phyloP scores from a whole-genome alignment of 2,797 vertebrate genomes.

The Chrysolophus pictus region DNA sequence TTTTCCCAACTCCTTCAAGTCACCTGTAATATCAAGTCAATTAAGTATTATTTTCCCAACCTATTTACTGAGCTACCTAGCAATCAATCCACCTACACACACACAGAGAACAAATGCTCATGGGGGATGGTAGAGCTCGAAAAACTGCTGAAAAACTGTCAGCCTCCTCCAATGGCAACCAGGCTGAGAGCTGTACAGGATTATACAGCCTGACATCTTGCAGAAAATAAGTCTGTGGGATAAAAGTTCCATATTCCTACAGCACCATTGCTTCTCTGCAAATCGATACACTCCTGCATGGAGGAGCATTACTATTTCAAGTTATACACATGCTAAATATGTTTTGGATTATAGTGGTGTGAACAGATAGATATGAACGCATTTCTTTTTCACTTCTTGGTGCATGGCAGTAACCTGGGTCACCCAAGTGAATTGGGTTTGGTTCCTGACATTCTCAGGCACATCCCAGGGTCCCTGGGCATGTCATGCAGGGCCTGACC shows the following conservation, averaged over 20 bases:
- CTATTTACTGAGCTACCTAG: constrained; percentile 75
- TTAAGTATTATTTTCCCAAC: constrained; percentile 77
- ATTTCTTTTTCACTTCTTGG: not conserved
- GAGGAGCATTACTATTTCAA: not conserved
- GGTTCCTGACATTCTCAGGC: not conserved
- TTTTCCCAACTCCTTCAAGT: constrained; percentile 75
- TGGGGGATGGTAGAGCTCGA: constrained; percentile 56
- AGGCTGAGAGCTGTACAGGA: constrained; percentile 65
- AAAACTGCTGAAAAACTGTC: constrained; percentile 63
- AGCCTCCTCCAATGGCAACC: constrained; percentile 65
- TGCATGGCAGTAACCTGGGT: not conserved
- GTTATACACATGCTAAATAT: constrained; percentile 16
- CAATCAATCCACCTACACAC: constrained; percentile 75
- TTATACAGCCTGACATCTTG: constrained; percentile 71
- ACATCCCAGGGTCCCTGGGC: not conserved
- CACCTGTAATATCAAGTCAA: constrained; percentile 75
- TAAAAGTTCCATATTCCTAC: constrained; percentile 66
- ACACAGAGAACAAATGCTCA: constrained; percentile 50
- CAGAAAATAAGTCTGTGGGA: constrained; percentile 70
- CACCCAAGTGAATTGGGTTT: not conserved
- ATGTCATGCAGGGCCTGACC: not conserved
- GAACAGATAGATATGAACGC: constrained; percentile 16
- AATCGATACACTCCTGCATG: constrained; percentile 50
- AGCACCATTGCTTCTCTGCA: constrained; percentile 33
- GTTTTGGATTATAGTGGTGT: not conserved